Evolutionary conservation across 2,797 vertebrate genomes (phyloP), one percentile per base, ranked within the genome.

Genomic region (Spondyliosoma cantharus): DNA sequence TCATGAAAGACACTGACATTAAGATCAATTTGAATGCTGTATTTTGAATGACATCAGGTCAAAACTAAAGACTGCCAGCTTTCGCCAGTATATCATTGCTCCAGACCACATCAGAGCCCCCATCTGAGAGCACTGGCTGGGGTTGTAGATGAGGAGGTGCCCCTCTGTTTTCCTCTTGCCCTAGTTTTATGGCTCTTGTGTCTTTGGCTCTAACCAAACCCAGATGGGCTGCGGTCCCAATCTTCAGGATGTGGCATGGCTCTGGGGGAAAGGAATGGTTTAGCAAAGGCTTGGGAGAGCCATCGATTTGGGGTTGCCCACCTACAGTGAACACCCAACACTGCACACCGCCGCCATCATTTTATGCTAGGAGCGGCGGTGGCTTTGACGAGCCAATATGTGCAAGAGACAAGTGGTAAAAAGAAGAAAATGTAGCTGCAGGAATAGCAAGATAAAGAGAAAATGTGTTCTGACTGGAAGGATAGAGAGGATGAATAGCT

Each of bases 161-260:
- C 87, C 87, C 82, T 88, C 73, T 81, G 86, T 89, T 90, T 90
- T 90, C 78, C 79, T 88, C 86, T 62, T 60, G 17, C 82, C 71
- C 81, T 75, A 22, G 52, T 89, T 93, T 92, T 87, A 87, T 84
- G 78, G 80, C 80, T 90, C 73, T 86, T 81, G 78, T 89, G 77
- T 86, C 89, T 88, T 88, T 87, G 70, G 79, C 78, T 81, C 62
- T 93, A 94, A 93, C 86, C 80, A 86, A 86, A 90, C 84, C 88
- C 92, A 93, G 89, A 93, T 93, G 92, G 86, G 67, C 69, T 90
- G 91, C 15, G 91, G 90, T 93, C 84, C 84, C 76, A 87, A 89
- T 86, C 87, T 89, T 83, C 90, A 92, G 92, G 94, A 92, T 92
- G 91, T 94, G 90, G 91, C 83, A 81, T 24, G 5, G 74, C 86